A percentile compares a stretch with the other conserved stretches of the same genome.
Conservation (phyloP, 1,140 invertebrate genomes). For the Drosophila neocordata region DNA sequence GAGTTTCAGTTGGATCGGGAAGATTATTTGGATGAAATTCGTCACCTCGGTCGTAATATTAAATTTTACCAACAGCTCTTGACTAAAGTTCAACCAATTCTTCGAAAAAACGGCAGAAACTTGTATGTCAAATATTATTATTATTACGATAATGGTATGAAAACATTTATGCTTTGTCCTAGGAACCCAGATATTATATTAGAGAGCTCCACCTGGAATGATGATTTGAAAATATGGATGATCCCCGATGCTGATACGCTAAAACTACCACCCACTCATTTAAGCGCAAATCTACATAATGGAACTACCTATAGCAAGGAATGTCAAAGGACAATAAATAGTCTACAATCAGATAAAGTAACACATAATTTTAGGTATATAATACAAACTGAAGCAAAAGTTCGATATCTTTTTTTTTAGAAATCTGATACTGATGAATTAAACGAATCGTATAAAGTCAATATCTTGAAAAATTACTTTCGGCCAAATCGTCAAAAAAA, state of each 20-base stretch:
- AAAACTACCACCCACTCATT: slow-evolving; percentile 45
- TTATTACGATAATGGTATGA: too few relatives aligned
- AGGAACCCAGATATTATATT: slow-evolving; percentile 87
- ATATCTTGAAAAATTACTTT: slow-evolving; percentile 59
- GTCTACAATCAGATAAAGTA: neutral
- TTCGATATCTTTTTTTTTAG: slow-evolving; percentile 1
- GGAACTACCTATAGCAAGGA: neutral
- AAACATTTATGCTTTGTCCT: neutral
- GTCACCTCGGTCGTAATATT: slow-evolving; percentile 89
- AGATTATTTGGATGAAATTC: slow-evolving; percentile 93
- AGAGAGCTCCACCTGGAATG: slow-evolving; percentile 89
- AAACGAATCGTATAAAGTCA: slow-evolving; percentile 41
- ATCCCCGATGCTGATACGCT: slow-evolving; percentile 84
- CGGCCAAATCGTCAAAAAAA: slow-evolving; percentile 43
- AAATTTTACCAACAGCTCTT: slow-evolving; percentile 88
- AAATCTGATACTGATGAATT: neutral
- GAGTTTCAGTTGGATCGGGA: slow-evolving; percentile 93
- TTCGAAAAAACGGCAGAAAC: slow-evolving; percentile 91
- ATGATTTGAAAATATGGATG: slow-evolving; percentile 89
- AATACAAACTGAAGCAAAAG: too few relatives aligned
- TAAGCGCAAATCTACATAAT: slow-evolving; percentile 18
- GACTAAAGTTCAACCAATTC: slow-evolving; percentile 88
- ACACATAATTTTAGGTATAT: neutral
- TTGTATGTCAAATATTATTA: slow-evolving; percentile 79
- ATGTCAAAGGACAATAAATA: neutral